A percentile compares a stretch with the other conserved stretches of the same genome.
Evolutionary conservation across 2,888 invertebrate genomes (phyloP).

Genomic region (Bimastos eiseni): DNA sequence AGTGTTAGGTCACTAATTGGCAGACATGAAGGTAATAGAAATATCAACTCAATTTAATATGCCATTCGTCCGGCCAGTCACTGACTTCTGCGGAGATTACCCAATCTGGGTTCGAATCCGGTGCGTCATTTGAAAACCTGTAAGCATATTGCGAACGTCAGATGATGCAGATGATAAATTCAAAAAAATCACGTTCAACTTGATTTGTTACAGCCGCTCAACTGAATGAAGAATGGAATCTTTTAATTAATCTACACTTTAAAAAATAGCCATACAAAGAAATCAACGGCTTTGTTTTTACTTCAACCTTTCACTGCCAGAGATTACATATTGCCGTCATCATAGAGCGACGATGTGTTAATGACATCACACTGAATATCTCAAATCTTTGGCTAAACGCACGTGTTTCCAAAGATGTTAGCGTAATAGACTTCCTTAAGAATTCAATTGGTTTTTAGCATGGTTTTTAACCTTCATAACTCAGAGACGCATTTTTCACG

Average conservation of each 20-base stretch:
- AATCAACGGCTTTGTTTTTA: not conserved
- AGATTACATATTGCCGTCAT: not conserved
- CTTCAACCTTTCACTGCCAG: not conserved
- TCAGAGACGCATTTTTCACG: too few relatives aligned
- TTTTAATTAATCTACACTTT: not conserved
- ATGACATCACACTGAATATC: not conserved
- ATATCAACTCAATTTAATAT: not conserved
- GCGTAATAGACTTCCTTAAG: too few relatives aligned
- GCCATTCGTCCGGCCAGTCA: not conserved
- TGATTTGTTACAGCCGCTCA: not conserved
- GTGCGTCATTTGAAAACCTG: conserved; percentile 6
- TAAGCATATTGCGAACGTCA: not conserved
- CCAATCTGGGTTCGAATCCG: not conserved
- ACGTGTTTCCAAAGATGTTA: too few relatives aligned
- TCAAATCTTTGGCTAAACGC: too few relatives aligned
- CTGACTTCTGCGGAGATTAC: not conserved
- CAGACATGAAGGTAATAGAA: not conserved
- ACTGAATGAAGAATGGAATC: conserved; percentile 3
- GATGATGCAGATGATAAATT: not conserved
- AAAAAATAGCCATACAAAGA: not conserved
- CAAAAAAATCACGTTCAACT: not conserved
- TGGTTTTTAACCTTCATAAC: too few relatives aligned
- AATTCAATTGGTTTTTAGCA: too few relatives aligned
- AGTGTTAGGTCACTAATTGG: not conserved
- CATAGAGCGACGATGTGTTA: not conserved